Evolutionary conservation across 2,888 invertebrate species (phyloP).

Genomic region (Euzetes globulus): DNA sequence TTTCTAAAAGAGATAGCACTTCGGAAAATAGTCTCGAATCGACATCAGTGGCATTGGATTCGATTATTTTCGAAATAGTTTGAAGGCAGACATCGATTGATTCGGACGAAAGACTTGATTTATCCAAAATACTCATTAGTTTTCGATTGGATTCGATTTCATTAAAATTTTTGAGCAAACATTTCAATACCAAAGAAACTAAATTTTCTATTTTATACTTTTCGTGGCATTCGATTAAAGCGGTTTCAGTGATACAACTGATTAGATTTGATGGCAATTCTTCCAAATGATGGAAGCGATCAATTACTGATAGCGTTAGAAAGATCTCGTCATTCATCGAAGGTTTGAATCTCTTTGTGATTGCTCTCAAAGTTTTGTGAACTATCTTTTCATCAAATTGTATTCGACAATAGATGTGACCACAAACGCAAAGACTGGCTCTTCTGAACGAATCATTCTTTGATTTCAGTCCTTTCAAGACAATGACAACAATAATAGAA

Average conservation of each 20-base stretch:
- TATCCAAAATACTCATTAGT: not conserved
- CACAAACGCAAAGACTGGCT: not conserved
- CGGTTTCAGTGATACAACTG: not conserved
- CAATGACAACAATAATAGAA: constrained; percentile 21
- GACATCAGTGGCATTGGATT: no score
- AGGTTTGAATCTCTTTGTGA: not conserved
- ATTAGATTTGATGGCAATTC: not conserved
- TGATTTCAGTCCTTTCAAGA: constrained; percentile 1
- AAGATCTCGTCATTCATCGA: not conserved
- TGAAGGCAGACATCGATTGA: not conserved
- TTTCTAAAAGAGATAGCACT: constrained; percentile 19
- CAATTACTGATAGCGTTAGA: not conserved
- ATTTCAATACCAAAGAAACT: not conserved
- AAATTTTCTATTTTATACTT: not conserved
- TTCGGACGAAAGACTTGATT: not conserved
- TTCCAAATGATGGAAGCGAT: constrained; percentile 8
- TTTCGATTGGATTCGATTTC: constrained; percentile 4
- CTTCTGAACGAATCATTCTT: not conserved
- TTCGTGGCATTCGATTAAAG: not conserved
- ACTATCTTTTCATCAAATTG: not conserved
- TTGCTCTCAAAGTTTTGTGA: not conserved
- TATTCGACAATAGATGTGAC: constrained; percentile 8
- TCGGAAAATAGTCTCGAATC: not conserved
- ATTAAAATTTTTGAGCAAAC: constrained; percentile 2
- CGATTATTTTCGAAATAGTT: not conserved